Conservation (phyloP, 1,140 invertebrate species). For the Zaprionus ornatus region DNA sequence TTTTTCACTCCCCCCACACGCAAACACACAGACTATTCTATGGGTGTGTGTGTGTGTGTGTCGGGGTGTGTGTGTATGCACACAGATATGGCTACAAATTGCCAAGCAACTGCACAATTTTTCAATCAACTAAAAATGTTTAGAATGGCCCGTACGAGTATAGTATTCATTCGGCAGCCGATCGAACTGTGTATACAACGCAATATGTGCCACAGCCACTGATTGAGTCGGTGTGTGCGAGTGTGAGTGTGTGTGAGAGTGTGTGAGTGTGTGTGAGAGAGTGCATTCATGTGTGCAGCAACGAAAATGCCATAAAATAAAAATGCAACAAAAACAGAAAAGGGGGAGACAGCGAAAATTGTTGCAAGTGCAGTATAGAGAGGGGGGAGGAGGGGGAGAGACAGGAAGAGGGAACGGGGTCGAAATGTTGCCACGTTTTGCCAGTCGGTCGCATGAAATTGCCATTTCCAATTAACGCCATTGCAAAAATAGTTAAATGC, state of each 20-base stretch:
- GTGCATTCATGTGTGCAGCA: slow-evolving; percentile 27
- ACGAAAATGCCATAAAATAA: slow-evolving; percentile 74
- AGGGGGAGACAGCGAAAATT: slow-evolving; percentile 26
- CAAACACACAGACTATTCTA: background rate
- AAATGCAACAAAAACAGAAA: slow-evolving; percentile 43
- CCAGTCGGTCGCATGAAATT: slow-evolving; percentile 70
- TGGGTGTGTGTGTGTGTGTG: too few relatives aligned
- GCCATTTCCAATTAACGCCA: slow-evolving; percentile 82
- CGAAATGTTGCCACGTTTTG: slow-evolving; percentile 34
- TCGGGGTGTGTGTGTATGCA: too few relatives aligned
- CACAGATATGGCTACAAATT: slow-evolving; percentile 43
- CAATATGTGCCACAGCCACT: slow-evolving; percentile 65
- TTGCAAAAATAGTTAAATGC: slow-evolving; percentile 81
- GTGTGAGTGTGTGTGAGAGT: background rate
- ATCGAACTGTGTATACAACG: slow-evolving; percentile 48
- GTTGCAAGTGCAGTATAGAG: slow-evolving; percentile 28
- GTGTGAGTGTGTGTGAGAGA: slow-evolving; percentile 24
- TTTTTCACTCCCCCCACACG: background rate
- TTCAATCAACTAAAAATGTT: slow-evolving; percentile 81
- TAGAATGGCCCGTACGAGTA: slow-evolving; percentile 64
- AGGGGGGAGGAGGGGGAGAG: too few relatives aligned
- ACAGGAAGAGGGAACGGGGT: background rate
- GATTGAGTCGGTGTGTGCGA: slow-evolving; percentile 47
- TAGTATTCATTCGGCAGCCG: slow-evolving; percentile 59
- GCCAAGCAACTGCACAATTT: slow-evolving; percentile 78